Evolutionary conservation across 2,888 invertebrate species (phyloP), one percentile per base, ranked within the genome.

Genomic region (Diloba caeruleocephala): DNA sequence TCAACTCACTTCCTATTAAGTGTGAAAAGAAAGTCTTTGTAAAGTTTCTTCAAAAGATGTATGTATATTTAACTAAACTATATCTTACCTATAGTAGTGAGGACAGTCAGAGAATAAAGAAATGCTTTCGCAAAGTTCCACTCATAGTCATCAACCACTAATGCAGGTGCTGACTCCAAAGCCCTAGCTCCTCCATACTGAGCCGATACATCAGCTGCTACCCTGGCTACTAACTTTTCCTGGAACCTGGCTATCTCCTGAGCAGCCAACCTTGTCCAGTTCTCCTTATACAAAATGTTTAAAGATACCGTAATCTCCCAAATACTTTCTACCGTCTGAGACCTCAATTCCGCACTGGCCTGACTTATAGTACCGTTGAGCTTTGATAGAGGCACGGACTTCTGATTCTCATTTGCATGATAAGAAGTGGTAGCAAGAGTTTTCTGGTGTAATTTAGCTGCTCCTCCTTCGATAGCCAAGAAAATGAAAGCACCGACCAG

Each of bases 41-140:
- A n/a, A n/a, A n/a, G n/a, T n/a, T n/a, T n/a, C n/a, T n/a, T n/a
- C n/a, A n/a, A n/a, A n/a, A n/a, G n/a, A n/a, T n/a, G n/a, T n/a
- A n/a, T n/a, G n/a, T n/a, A n/a, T n/a, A n/a, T n/a, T n/a, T n/a
- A n/a, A 5, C 6, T 26, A 5, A 21, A 9, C 21, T 4, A 6
- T 37, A 36, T 34, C 68, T 96, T 92, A 97, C 97, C 97, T 79
- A 97, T 97, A 57, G 97, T 98, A 15, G 98, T 98, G 57, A 99
- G 95, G 51, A 99, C 98, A 26, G 98, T 98, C 74, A 99, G 94
- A 5, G 98, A 98, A 90, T 98, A 99, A 42, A 99, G 95, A 88
- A 99, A 98, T 14, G 98, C 98, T 85, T 96, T 96, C 14, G 97
- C 97, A 77, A 97, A 97, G 78, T 96, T 97, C 97, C 97, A 98